phyloP scores from a whole-genome alignment of 1,140 invertebrate species.

The Dendrolimus punctatus region DNA sequence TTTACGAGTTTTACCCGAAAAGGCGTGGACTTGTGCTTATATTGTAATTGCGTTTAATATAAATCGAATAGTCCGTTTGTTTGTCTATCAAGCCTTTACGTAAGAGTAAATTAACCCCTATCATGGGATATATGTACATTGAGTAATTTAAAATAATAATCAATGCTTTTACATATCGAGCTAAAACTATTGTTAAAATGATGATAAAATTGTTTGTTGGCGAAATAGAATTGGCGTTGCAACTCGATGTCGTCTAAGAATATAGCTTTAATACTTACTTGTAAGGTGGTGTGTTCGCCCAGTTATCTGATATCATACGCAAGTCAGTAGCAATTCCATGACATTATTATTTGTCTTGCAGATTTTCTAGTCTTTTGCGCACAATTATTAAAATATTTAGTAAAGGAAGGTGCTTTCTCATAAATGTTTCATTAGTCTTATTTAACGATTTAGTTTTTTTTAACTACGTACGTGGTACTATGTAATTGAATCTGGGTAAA shows the following conservation, averaged over 20 bases:
- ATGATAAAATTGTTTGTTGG: conserved; percentile 1
- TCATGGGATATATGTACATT: no score
- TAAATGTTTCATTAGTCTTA: conserved; percentile 50
- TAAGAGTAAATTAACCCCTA: background rate
- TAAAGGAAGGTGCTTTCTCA: conserved; percentile 55
- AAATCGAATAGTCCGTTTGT: conserved; percentile 1
- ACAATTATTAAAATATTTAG: conserved; percentile 46
- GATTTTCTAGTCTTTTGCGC: conserved; percentile 67
- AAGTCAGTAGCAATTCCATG: conserved; percentile 36
- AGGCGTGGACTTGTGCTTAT: no score
- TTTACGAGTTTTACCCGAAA: no score
- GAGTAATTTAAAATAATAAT: no score
- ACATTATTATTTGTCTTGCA: conserved; percentile 42
- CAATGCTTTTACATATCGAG: no score
- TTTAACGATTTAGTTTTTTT: conserved; percentile 42
- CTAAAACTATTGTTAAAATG: no score
- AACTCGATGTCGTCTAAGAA: conserved; percentile 31
- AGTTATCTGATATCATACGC: conserved; percentile 8
- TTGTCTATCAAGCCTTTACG: conserved; percentile 22
- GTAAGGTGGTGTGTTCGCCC: conserved; percentile 16
- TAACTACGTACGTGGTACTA: conserved; percentile 8
- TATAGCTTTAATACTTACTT: conserved; percentile 52
- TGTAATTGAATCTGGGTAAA: background rate
- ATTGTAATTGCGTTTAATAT: no score
- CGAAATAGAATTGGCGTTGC: conserved; percentile 3